A percentile compares a stretch with the other conserved stretches of the same genome.
Conservation (phyloP, 2,113 vertebrate genomes). For the Plestiodon gilberti region DNA sequence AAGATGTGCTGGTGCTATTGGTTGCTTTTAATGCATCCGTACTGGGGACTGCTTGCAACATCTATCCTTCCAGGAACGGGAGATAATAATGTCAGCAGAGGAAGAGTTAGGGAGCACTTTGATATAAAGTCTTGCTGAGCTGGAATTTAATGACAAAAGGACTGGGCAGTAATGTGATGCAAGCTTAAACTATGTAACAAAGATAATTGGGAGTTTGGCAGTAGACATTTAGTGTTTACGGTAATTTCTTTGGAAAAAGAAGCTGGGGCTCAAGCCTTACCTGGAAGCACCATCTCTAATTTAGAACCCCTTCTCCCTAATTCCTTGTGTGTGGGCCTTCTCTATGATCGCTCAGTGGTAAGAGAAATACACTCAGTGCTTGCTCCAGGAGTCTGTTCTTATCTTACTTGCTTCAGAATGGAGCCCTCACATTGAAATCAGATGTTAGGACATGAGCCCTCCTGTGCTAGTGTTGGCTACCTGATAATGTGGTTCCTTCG, state of each 20-base stretch:
- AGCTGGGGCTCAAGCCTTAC: background rate
- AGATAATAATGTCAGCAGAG: background rate
- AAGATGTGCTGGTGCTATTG: background rate
- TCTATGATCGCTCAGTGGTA: background rate
- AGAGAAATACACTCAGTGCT: background rate
- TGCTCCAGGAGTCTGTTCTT: background rate
- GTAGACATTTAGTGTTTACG: background rate
- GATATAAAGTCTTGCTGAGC: background rate
- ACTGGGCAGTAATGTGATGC: background rate
- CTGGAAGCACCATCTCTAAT: background rate
- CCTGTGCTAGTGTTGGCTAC: background rate
- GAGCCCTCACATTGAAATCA: background rate
- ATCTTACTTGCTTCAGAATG: background rate
- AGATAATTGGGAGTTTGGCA: background rate
- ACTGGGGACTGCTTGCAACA: background rate
- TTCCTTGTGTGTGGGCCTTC: background rate
- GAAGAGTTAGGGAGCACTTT: background rate
- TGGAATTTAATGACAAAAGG: background rate
- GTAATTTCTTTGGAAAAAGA: background rate
- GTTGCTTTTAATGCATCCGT: background rate
- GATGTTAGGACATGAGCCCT: background rate
- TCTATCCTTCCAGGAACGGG: no score
- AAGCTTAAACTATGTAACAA: background rate
- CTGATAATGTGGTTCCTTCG: no score
- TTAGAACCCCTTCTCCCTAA: background rate